Base-by-base conservation (phyloP, 2,113 vertebrate species). In the Lycocorax pyrrhopterus region DNA sequence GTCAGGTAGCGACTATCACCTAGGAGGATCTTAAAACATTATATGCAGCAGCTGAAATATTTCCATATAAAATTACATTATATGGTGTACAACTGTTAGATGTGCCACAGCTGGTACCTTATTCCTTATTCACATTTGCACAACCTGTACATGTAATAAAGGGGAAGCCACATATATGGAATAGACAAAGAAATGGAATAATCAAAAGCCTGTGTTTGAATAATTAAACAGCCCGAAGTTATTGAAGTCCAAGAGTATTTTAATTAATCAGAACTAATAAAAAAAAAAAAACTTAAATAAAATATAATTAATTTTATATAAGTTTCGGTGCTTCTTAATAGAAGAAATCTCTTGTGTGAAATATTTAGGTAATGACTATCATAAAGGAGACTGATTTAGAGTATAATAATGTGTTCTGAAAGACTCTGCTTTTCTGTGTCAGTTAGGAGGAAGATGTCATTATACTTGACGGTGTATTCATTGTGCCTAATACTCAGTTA, bases 331-430 rank as follows among this genome's bases (percentile, higher is more conserved):
- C n/a, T 93, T 93, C 90, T 94, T 98, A 96, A 97, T 91, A 87
- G 92, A 96, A 95, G 66, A 94, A 96, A 93, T 97, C 94, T 97
- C 97, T 92, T 60, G 93, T 97, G 97, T 97, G 93, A 97, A 97
- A 97, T 97, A 97, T 96, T 97, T 97, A 97, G 94, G 89, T 97
- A 97, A 97, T 95, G 97, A 96, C 96, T 98, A 94, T 95, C 95
- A 96, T 96, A 98, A 98, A 97, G 89, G 85, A 98, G 96, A 94
- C 89, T 93, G 92, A 91, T 97, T 97, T 95, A 84, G 89, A 98
- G 81, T 84, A 87, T 90, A 96, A 96, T 97, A 97, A 97, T 49
- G 33, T 91, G 79, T 94, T 97, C 94, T 94, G 82, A 89, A 80
- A 90, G 76, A 93, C 49, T 69, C 76, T 62, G 76, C 74, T 92